Evolutionary conservation across 2,888 invertebrate species (phyloP).

Genomic region (Smittia sp.): DNA sequence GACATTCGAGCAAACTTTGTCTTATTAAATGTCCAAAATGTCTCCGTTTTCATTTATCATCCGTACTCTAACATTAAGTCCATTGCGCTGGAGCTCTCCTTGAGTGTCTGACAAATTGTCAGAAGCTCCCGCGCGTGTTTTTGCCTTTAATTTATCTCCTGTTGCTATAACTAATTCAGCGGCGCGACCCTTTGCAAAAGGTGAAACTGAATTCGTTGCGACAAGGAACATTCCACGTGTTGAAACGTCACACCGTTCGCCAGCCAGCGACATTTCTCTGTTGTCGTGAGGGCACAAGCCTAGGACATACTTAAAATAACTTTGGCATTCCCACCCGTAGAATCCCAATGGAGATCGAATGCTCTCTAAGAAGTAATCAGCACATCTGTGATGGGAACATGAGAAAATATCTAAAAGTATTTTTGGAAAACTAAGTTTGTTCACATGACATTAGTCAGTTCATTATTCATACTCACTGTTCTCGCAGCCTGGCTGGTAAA

Average conservation of each 20-base stretch:
- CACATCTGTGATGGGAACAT: constrained; percentile 64
- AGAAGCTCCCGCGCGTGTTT: too few species aligned
- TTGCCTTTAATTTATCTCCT: too few species aligned
- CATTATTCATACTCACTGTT: too few species aligned
- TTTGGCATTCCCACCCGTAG: constrained; percentile 65
- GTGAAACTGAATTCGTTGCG: constrained; percentile 57
- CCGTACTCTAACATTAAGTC: too few species aligned
- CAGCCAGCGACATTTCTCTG: constrained; percentile 54
- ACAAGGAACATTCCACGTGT: constrained; percentile 58
- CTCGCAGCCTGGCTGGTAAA: constrained; percentile 46
- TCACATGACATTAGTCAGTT: too few species aligned
- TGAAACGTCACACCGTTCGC: constrained; percentile 53
- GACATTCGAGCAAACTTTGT: too few species aligned
- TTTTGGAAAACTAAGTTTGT: too few species aligned
- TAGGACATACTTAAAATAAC: constrained; percentile 58
- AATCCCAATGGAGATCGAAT: constrained; percentile 62
- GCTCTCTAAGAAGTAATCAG: constrained; percentile 64
- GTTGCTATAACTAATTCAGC: too few species aligned
- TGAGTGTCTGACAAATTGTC: too few species aligned
- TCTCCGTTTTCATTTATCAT: too few species aligned
- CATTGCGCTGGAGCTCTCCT: too few species aligned
- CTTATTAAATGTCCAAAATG: too few species aligned
- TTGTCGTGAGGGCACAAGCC: constrained; percentile 59
- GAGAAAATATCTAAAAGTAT: constrained; percentile 57
- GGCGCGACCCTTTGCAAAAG: constrained; percentile 58